Percentiles rank a stretch among this genome's conserved stretches.
phyloP scores from a whole-genome alignment of 1,140 invertebrate genomes.

The Cydia amplana region DNA sequence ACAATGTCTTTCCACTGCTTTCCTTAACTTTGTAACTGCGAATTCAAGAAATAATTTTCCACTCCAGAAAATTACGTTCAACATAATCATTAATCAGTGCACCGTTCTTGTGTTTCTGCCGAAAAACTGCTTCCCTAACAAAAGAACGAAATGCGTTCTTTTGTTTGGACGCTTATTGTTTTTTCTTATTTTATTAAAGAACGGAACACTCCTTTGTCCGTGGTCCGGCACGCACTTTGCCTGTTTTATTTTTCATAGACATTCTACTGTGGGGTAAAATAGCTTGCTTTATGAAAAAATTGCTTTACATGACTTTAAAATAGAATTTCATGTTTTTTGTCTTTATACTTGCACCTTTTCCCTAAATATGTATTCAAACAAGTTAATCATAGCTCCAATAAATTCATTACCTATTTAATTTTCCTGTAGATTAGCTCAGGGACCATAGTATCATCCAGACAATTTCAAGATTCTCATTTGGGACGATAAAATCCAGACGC shows the following conservation, averaged over 20 bases:
- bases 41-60: background rate
- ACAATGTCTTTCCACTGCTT: too few species aligned
- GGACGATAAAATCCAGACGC: background rate
- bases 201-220: background rate
- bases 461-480: background rate
- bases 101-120: slow-evolving; percentile 1
- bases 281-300: too few species aligned
- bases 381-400: background rate
- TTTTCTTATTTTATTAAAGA: background rate
- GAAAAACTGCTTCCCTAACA: background rate
- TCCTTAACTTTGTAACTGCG: too few species aligned
- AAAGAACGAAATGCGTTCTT: background rate
- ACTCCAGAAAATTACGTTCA: background rate
- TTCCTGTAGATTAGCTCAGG: background rate
- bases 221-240: too few species aligned
- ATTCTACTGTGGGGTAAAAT: too few species aligned
- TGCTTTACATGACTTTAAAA: too few species aligned
- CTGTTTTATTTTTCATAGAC: too few species aligned
- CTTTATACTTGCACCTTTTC: too few species aligned
- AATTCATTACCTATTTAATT: background rate
- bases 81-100: background rate
- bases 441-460: background rate
- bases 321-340: too few species aligned
- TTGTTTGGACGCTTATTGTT: background rate
- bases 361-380: background rate